Base-by-base conservation (phyloP, 2,797 vertebrate species). In the Hemibagrus guttatus region DNA sequence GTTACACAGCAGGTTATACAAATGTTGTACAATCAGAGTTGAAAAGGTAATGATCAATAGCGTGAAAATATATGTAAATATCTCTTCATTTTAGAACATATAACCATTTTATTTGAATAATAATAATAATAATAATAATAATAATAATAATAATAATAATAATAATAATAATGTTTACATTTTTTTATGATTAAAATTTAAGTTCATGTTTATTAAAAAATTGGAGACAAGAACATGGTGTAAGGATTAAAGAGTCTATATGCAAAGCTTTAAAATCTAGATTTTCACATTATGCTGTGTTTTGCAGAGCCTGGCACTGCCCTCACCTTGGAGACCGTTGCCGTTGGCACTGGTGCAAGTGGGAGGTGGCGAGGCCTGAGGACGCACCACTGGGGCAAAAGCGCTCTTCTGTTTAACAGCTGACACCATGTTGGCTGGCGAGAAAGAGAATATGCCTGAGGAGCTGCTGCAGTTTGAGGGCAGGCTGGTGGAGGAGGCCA, bases 381-480 rank as follows among this genome's bases (percentile, higher is more conserved):
- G 98, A 94, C 98, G 96, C 94, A 99, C 98, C 0, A 99, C 98
- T 0, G 98, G 98, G 2, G 98, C 98, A 13, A 99, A 99, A 90
- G 98, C 98, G 8, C 98, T 99, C 96, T 99, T 99, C 96, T 99
- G 98, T 91, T 99, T 99, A 92, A 99, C 98, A 3, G 98, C 98
- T 2, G 98, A 99, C 92, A 99, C 98, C 98, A 99, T 99, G 96
- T 99, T 99, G 95, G 98, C 98, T 92, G 98, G 98, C 90, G 98
- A 99, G 95, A 99, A 99, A 94, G 98, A 99, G 95, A 99, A 99
- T 92, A 99, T 97, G 90, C 98, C 98, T 31, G 98, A 98, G 90
- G 98, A 98, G 89, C 97, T 98, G 95, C 97, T 98, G 96, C 98
- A 99, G 95, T 99, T 99, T 92, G 98, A 98, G 86, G 97, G 97